phyloP scores from a whole-genome alignment of 2,888 invertebrate genomes.

The Selenia dentaria region DNA sequence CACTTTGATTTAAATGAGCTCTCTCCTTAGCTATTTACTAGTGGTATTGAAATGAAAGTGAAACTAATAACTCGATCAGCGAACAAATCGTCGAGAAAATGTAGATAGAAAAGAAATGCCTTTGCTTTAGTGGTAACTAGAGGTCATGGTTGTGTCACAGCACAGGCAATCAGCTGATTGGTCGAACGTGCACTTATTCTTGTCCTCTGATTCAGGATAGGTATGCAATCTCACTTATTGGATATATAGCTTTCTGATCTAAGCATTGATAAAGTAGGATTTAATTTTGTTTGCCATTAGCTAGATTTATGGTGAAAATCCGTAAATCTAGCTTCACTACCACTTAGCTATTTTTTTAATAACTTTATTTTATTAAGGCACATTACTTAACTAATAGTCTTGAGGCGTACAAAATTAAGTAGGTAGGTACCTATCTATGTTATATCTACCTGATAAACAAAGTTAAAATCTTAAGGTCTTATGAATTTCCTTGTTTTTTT shows the following conservation, averaged over 20 bases:
- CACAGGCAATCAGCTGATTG: constrained; percentile 25
- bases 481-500: no score
- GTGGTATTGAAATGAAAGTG: constrained; percentile 76
- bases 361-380: no score
- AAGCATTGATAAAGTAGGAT: not conserved
- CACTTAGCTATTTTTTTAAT: no score
- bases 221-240: constrained; percentile 8
- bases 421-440: no score
- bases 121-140: constrained; percentile 34
- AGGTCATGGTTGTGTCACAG: constrained; percentile 19
- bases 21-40: constrained; percentile 36
- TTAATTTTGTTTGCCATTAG: no score
- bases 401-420: no score
- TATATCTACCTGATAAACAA: no score
- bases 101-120: constrained; percentile 46
- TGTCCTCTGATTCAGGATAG: constrained; percentile 9
- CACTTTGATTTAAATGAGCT: constrained; percentile 25
- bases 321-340: no score
- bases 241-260: constrained; percentile 4
- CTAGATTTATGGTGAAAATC: no score
- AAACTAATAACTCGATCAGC: constrained; percentile 63
- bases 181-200: constrained; percentile 9
- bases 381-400: no score
- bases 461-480: no score
- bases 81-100: constrained; percentile 49